phyloP scores from a whole-genome alignment of 2,113 vertebrate species.

The Heterotis niloticus region DNA sequence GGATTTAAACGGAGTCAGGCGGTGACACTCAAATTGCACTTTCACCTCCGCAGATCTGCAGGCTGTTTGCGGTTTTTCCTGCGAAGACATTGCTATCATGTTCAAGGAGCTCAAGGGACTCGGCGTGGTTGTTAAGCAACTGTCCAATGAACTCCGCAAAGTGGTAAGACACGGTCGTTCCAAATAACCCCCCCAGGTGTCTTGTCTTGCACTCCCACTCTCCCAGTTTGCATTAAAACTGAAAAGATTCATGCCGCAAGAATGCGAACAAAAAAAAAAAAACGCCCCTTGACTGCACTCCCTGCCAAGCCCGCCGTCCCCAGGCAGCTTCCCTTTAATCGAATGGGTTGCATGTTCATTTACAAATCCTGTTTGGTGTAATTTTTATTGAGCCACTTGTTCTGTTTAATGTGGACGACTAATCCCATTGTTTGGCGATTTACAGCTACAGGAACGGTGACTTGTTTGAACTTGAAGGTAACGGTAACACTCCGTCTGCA shows the following conservation, averaged over 20 bases:
- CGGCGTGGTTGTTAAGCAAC: conserved; percentile 77
- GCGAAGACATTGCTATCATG: conserved; percentile 85
- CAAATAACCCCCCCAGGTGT: conserved; percentile 4
- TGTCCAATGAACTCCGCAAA: conserved; percentile 81
- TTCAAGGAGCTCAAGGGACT: conserved; percentile 87
- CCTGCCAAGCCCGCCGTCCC: not conserved
- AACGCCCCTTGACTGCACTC: not conserved
- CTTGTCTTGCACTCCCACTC: not conserved
- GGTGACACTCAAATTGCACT: not conserved
- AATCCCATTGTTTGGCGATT: not conserved
- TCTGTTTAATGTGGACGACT: not conserved
- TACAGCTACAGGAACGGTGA: not conserved
- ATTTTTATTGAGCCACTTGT: not conserved
- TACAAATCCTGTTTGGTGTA: conserved; percentile 5
- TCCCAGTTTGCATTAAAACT: not conserved
- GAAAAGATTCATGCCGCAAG: not conserved
- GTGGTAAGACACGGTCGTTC: conserved; percentile 71
- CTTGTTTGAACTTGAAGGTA: not conserved
- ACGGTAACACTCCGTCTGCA: not conserved
- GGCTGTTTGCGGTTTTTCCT: conserved; percentile 87
- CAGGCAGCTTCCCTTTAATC: not conserved
- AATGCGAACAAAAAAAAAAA: not conserved
- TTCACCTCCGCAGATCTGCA: conserved; percentile 65
- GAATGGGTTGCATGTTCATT: not conserved
- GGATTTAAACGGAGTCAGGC: conserved; percentile 7